Percentiles rank a stretch among this genome's conserved stretches.
These are phyloP conservation scores for Siphamia tubifer DNA, from an alignment of 2,113 vertebrate genomes.

Conservation along the genomic window DNA sequence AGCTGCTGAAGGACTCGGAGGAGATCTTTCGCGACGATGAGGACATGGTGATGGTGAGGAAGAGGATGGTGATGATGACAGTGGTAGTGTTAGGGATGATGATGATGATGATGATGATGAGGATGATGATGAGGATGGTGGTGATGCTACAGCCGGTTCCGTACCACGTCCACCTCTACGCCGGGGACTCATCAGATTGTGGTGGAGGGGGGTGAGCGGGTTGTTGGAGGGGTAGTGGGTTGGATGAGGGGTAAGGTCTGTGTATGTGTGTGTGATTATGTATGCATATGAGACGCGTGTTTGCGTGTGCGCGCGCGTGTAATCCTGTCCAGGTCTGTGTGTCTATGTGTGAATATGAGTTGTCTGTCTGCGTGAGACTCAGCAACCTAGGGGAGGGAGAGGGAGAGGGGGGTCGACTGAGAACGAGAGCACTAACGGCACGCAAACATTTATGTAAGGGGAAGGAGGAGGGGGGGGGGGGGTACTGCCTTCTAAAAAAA, in stretches of 20 bases:
- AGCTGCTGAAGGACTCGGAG: conserved; percentile 96
- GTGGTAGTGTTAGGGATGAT: conserved; percentile 72
- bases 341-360: conserved; percentile 26
- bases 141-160: conserved; percentile 67
- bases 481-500: conserved; percentile 29
- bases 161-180: conserved; percentile 66
- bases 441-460: conserved; percentile 74
- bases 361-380: conserved; percentile 41
- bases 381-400: neutral
- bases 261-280: conserved; percentile 22
- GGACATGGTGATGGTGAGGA: conserved; percentile 82
- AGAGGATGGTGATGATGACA: conserved; percentile 21
- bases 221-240: neutral
- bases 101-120: no score
- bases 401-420: conserved; percentile 8
- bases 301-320: neutral
- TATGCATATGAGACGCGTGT: conserved; percentile 15
- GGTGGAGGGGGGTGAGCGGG: neutral
- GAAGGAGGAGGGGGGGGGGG: neutral
- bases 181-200: conserved; percentile 77
- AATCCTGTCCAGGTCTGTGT: conserved; percentile 24
- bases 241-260: conserved; percentile 1
- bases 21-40: conserved; percentile 94
- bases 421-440: conserved; percentile 61
- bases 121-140: no score